Conservation (phyloP, 2,113 vertebrate species). For the Zapus hudsonius region DNA sequence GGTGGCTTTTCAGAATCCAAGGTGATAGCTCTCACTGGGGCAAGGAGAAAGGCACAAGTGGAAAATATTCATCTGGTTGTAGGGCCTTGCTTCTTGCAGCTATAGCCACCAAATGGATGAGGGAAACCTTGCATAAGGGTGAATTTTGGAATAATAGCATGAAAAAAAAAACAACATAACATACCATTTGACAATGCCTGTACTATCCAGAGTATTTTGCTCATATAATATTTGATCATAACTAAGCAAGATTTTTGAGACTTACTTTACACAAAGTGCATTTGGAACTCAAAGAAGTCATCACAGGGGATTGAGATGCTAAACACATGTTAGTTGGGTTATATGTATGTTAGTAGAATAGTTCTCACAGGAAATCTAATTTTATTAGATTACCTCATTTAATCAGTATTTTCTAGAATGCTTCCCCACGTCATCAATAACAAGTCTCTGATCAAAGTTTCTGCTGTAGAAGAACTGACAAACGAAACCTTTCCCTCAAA, state of each 20-base stretch:
- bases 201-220: neutral
- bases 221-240: neutral
- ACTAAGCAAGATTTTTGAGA: neutral
- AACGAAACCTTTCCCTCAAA: neutral
- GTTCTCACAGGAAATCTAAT: neutral
- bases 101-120: rapidly evolving
- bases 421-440: neutral
- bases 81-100: neutral
- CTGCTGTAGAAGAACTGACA: neutral
- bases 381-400: too few relatives aligned
- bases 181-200: neutral
- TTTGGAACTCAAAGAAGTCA: neutral
- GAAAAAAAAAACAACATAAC: neutral
- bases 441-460: neutral
- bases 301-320: neutral
- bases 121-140: rapidly evolving
- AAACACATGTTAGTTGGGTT: neutral
- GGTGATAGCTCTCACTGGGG: neutral
- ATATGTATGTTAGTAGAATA: neutral
- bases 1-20: neutral
- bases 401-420: neutral
- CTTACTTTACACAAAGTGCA: neutral
- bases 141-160: neutral
- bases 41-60: neutral
- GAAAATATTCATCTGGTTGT: neutral